Conservation (phyloP, 2,888 invertebrate species). For the Sphaeridia pumilis region DNA sequence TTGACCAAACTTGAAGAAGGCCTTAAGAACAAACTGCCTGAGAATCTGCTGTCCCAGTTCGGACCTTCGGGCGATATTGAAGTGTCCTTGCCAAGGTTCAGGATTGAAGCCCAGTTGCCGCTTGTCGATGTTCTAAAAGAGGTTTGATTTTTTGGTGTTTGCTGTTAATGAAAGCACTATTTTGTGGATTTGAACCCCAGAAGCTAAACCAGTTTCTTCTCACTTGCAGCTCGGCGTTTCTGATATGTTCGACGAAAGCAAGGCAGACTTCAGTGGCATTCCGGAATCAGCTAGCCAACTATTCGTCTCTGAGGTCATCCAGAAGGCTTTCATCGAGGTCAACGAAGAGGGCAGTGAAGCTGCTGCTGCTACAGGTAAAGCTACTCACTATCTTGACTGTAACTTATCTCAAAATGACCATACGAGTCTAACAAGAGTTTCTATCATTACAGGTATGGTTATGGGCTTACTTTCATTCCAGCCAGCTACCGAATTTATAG, state of each 20-base stretch:
- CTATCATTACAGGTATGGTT: slow-evolving; percentile 13
- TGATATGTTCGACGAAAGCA: slow-evolving; percentile 48
- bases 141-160: slow-evolving; percentile 38
- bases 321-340: slow-evolving; percentile 75
- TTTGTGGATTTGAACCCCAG: background rate
- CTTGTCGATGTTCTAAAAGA: slow-evolving; percentile 50
- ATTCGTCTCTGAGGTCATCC: slow-evolving; percentile 57
- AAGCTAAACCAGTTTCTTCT: background rate
- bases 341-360: slow-evolving; percentile 81
- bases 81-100: slow-evolving; percentile 48
- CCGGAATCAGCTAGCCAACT: slow-evolving; percentile 44
- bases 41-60: slow-evolving; percentile 36
- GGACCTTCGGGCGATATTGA: slow-evolving; percentile 43
- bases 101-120: slow-evolving; percentile 52
- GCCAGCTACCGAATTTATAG: slow-evolving; percentile 18
- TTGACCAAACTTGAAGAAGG: slow-evolving; percentile 47
- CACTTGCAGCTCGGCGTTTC: slow-evolving; percentile 55
- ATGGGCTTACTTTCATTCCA: slow-evolving; percentile 20
- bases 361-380: slow-evolving; percentile 72
- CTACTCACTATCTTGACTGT: too few relatives aligned
- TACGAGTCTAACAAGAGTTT: background rate
- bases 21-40: slow-evolving; percentile 16
- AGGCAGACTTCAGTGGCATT: slow-evolving; percentile 56
- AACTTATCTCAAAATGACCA: too few relatives aligned
- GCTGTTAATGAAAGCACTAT: background rate